Evolutionary conservation across 1,140 invertebrate genomes (phyloP), one percentile per base, ranked within the genome.

Genomic region (Apis laboriosa): DNA sequence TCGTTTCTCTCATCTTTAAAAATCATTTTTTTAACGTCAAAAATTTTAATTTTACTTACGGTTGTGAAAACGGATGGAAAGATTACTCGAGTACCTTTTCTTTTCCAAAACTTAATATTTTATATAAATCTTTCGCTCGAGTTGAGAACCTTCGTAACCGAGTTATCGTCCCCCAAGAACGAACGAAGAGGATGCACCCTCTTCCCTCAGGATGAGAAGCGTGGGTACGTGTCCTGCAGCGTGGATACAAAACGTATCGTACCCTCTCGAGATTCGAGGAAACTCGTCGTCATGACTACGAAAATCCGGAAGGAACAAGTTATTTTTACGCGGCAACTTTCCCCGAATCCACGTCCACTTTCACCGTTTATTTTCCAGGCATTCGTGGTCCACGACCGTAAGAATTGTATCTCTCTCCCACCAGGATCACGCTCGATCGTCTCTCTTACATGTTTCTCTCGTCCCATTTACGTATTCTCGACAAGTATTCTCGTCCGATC

Each of bases 61-160:
- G 24, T 24, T 24, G 24, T 24, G 24, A 24, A 24, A 24, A 24
- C 24, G 24, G 24, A 24, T 3, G 34, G 2, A 3, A 34, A 34
- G 2, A 34, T 34, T 34, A 34, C 34, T 34, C 34, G 34, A 34
- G 34, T 3, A 17, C 24, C 49, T 66, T 34, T 28, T 15, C 12
- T n/a, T 7, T 5, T 24, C 13, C 24, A 19, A 11, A 21, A 3
- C 17, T 21, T 60, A n/a, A 7, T n/a, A 60, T 60, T 43, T 43
- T 43, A 68, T 70, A 68, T 63, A 51, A 80, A 76, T n/a, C 21
- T 61, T 13, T 43, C 5, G 28, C 24, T 13, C 58, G 58, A 77
- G 84, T 89, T 91, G 90, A 88, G 90, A 90, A 89, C 90, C 88
- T 21, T 80, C 63, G 84, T 91, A 91, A 91, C 86, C 79, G 82